Evolutionary conservation across 2,113 vertebrate species (phyloP), one percentile per base, ranked within the genome.

Genomic region (Phaethornis superciliosus): DNA sequence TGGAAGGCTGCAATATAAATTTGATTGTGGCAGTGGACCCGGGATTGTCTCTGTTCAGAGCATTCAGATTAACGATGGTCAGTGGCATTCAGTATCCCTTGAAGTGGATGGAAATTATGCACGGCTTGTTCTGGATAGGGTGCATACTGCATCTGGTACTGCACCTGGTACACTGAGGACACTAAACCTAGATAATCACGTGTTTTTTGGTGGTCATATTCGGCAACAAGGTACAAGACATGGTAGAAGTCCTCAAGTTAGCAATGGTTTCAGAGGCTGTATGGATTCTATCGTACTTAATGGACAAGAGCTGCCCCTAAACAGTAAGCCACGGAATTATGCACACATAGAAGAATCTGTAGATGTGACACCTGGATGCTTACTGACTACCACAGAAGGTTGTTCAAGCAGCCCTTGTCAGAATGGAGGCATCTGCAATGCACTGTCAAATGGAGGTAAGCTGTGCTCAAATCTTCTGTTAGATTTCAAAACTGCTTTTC

Each of bases 11-110:
- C 99, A 99, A 44, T 99, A 99, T 96, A 99, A 99, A 93, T 99
- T 99, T 52, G 99, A 99, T 97, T 99, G 99, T 63, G 99, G 99
- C 93, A 99, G 99, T 6, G 99, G 99, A 10, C 99, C 99, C 0
- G 99, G 99, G 28, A 98, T 99, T 8, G 99, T 99, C 65, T 99
- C 99, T 0, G 99, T 99, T 70, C 99, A 99, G 90, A 99, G 99
- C 94, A 99, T 98, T 58, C 99, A 99, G 87, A 98, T 99, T 35
- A 99, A 98, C 1, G 99, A 99, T 27, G 99, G 99, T 30, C 98
- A 98, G 87, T 99, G 99, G 99, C 99, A 99, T 90, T 97, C 98
- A 0, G 95, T 99, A 42, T 98, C 98, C 3, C 98, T 99, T 30
- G 99, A 99, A 93, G 99, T 99, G 89, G 98, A 99, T 1, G 99